phyloP scores from a whole-genome alignment of 1,140 invertebrate species.

The Brachionus plicatilis region DNA sequence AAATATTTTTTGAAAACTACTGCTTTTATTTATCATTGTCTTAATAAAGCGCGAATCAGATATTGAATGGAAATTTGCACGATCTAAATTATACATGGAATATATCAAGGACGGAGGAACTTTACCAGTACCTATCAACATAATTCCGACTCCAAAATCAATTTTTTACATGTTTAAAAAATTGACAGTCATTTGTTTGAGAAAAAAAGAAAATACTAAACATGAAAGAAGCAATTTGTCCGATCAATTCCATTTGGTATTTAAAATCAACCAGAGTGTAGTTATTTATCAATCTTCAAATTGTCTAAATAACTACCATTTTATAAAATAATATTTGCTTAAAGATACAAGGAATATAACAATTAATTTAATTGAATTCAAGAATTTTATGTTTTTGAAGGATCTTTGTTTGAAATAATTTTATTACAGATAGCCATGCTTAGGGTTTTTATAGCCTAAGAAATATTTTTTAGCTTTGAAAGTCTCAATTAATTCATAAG shows the following conservation, averaged over 20 bases:
- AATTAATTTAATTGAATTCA: too few species aligned
- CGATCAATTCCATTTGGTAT: not conserved
- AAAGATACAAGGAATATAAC: too few species aligned
- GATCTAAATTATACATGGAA: conserved; percentile 81
- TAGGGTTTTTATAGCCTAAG: too few species aligned
- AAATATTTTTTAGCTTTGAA: too few species aligned
- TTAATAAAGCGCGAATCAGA: conserved; percentile 70
- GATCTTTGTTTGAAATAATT: too few species aligned
- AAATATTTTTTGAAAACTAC: not conserved
- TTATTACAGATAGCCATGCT: too few species aligned
- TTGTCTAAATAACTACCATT: too few species aligned
- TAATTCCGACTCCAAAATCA: conserved; percentile 81
- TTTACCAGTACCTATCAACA: conserved; percentile 78
- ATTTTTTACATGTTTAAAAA: conserved; percentile 12
- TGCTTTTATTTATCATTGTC: not conserved
- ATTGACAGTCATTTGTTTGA: not conserved
- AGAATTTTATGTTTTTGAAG: too few species aligned
- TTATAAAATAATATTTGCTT: too few species aligned
- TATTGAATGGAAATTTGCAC: conserved; percentile 83
- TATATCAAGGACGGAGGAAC: conserved; percentile 81
- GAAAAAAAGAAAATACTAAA: not conserved
- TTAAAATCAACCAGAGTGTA: not conserved
- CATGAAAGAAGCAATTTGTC: not conserved
- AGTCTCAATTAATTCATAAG: too few species aligned
- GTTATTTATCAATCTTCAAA: too few species aligned